Evolutionary conservation across 1,140 invertebrate species (phyloP).

Genomic region (Zaprionus vittiger): DNA sequence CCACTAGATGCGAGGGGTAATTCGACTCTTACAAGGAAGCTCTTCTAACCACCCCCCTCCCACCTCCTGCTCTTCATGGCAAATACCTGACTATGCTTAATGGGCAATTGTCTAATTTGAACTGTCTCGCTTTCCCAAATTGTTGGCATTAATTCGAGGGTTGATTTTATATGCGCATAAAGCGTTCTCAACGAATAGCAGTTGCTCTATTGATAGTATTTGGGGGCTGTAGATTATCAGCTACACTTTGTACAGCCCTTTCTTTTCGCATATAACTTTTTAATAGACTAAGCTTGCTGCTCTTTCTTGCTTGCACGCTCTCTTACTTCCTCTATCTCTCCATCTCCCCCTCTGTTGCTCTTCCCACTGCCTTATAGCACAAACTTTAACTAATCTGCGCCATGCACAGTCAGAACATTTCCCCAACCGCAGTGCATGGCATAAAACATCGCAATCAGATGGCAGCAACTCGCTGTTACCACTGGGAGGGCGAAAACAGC

Average conservation of each 20-base stretch:
- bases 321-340: neutral
- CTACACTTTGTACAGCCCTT: too few relatives aligned
- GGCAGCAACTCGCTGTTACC: slow-evolving; percentile 35
- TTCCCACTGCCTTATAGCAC: neutral
- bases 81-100: slow-evolving; percentile 31
- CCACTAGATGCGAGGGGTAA: neutral
- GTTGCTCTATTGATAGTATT: neutral
- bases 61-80: neutral
- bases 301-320: neutral
- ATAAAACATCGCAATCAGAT: slow-evolving; percentile 69
- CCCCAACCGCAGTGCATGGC: slow-evolving; percentile 47
- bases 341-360: too few relatives aligned
- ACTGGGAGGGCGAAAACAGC: neutral
- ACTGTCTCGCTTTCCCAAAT: slow-evolving; percentile 14
- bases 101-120: slow-evolving; percentile 23
- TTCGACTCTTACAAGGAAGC: neutral
- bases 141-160: slow-evolving; percentile 20
- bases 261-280: neutral
- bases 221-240: too few relatives aligned
- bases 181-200: neutral
- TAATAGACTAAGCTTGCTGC: neutral
- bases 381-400: slow-evolving; percentile 62
- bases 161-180: slow-evolving; percentile 4
- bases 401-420: slow-evolving; percentile 28
- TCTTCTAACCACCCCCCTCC: too few relatives aligned